These are phyloP conservation scores for Crematogaster levior DNA, from an alignment of 2,888 invertebrate species.

Conservation along the genomic window DNA sequence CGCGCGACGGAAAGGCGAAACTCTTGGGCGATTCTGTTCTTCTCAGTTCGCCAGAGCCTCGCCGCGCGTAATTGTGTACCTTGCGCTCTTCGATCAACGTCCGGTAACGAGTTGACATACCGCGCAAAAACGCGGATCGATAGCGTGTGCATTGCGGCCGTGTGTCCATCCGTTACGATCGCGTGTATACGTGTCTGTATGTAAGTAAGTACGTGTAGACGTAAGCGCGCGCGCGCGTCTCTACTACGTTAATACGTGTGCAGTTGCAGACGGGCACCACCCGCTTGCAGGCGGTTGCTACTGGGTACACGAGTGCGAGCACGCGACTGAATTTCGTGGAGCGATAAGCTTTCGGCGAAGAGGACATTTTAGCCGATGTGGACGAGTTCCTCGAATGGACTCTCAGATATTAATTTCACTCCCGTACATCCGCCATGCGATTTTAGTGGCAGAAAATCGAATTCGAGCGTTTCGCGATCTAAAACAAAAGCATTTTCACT, in stretches of 20 bases:
- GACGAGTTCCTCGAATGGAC: conserved; percentile 19
- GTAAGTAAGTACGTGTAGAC: conserved; percentile 34
- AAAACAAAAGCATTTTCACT: neutral
- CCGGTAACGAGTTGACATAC: conserved; percentile 82
- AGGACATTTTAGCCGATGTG: conserved; percentile 63
- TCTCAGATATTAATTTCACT: conserved; percentile 29
- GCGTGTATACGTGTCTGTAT: conserved; percentile 53
- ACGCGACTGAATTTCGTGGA: conserved; percentile 78
- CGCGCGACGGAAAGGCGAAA: conserved; percentile 68
- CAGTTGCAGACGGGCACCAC: conserved; percentile 59
- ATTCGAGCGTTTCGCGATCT: neutral
- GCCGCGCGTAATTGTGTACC: conserved; percentile 76
- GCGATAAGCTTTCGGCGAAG: conserved; percentile 77
- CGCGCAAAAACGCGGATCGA: conserved; percentile 80
- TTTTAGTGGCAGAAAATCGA: neutral
- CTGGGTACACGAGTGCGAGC: conserved; percentile 57
- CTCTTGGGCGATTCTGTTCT: conserved; percentile 70
- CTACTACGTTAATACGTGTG: neutral
- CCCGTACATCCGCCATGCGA: neutral
- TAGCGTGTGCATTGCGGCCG: conserved; percentile 72
- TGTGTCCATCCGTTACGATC: conserved; percentile 48
- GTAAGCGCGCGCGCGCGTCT: neutral
- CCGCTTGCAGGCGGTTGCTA: conserved; percentile 58
- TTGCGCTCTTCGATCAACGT: conserved; percentile 80
- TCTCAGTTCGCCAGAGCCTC: conserved; percentile 66